A percentile compares a stretch with the other conserved stretches of the same genome.
Conservation (phyloP, 2,888 invertebrate genomes). For the Coenonympha glycerion region DNA sequence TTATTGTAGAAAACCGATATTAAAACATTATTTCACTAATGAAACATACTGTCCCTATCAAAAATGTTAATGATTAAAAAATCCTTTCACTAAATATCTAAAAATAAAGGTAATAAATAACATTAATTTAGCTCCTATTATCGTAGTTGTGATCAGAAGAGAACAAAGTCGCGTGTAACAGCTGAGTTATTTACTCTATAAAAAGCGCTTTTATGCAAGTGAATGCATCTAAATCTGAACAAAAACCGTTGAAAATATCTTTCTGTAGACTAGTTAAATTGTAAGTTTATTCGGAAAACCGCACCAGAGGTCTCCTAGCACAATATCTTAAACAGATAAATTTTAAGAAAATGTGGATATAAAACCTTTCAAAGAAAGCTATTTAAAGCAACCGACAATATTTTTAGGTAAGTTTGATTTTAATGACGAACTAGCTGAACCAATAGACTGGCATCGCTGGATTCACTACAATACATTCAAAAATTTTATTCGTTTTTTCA, state of each 20-base stretch:
- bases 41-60: no score
- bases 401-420: neutral
- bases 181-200: neutral
- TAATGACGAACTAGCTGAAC: neutral
- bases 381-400: constrained; percentile 32
- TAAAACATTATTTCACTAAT: no score
- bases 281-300: constrained; percentile 20
- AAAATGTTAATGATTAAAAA: neutral
- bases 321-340: constrained; percentile 47
- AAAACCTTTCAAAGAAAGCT: constrained; percentile 34
- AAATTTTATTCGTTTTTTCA: no score
- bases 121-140: no score
- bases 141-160: no score
- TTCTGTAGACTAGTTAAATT: constrained; percentile 11
- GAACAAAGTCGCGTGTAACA: no score
- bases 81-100: no score
- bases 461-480: no score
- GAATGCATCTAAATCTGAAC: constrained; percentile 5
- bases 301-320: constrained; percentile 27
- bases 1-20: no score
- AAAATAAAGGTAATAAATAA: no score
- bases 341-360: constrained; percentile 42
- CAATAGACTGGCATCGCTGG: neutral
- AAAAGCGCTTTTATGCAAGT: neutral
- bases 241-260: constrained; percentile 16